Conservation (phyloP, 2,113 vertebrate genomes). For the Proteles cristata region DNA sequence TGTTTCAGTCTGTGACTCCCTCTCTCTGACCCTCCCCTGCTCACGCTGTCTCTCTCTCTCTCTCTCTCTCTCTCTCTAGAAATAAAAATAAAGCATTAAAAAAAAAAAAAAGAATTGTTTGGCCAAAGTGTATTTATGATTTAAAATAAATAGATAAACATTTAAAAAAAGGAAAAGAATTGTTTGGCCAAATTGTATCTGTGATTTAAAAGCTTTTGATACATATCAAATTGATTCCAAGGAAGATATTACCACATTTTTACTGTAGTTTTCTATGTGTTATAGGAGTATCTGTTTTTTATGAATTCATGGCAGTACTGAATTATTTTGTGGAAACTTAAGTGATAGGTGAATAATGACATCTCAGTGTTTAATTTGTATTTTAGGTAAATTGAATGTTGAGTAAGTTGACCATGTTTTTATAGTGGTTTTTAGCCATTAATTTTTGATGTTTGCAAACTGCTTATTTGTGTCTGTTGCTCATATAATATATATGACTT, state of each 20-base stretch:
- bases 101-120: neutral
- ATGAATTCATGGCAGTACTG: neutral
- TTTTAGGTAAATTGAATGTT: neutral
- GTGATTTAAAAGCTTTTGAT: neutral
- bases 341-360: neutral
- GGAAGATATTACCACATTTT: neutral
- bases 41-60: no score
- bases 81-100: no score
- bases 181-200: neutral
- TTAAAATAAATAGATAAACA: no score
- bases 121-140: neutral
- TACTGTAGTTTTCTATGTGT: neutral
- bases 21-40: no score
- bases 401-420: neutral
- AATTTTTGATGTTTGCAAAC: neutral
- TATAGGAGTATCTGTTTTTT: neutral
- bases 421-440: neutral
- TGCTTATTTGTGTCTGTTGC: neutral
- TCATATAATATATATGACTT: neutral
- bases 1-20: no score
- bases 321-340: neutral
- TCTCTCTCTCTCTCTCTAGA: no score
- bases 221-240: neutral
- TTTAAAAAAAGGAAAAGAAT: no score
- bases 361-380: neutral